Conservation (phyloP, 2,113 vertebrate genomes). For the Anarrhichthys ocellatus region DNA sequence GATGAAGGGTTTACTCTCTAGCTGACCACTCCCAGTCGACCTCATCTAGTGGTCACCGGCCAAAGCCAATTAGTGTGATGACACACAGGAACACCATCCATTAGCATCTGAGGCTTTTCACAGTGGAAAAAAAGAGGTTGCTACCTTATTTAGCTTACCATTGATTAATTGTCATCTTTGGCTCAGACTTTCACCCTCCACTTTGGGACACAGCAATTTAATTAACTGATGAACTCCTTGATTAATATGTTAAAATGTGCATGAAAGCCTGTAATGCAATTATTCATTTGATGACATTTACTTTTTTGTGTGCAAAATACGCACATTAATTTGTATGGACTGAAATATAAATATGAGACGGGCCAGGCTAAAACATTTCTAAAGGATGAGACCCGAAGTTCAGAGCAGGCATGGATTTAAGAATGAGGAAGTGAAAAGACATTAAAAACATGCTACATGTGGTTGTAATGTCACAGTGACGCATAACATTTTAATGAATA, state of each 20-base stretch:
- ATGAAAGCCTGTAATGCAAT: slow-evolving; percentile 28
- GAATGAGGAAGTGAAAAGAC: neutral
- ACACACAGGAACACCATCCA: slow-evolving; percentile 48
- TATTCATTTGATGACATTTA: slow-evolving; percentile 21
- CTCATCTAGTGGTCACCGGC: slow-evolving; percentile 57
- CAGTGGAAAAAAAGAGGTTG: neutral
- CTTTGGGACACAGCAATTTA: slow-evolving; percentile 28
- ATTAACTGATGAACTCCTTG: slow-evolving; percentile 55
- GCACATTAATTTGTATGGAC: neutral
- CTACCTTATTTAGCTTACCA: slow-evolving; percentile 36
- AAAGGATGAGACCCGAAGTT: neutral
- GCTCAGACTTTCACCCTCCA: slow-evolving; percentile 40
- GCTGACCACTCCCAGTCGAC: slow-evolving; percentile 49
- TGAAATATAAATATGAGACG: neutral
- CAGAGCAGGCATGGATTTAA: neutral
- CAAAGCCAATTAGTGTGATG: slow-evolving; percentile 77
- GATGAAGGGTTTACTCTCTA: slow-evolving; percentile 44
- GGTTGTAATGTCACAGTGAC: neutral
- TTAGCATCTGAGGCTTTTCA: slow-evolving; percentile 41
- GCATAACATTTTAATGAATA: neutral
- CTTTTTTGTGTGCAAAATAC: no score
- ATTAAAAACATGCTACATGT: neutral
- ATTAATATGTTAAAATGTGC: slow-evolving; percentile 33
- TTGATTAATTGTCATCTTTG: slow-evolving; percentile 54
- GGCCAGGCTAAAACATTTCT: neutral